phyloP scores from a whole-genome alignment of 1,140 invertebrate species.

The Pseudomyrmex flavicornis region DNA sequence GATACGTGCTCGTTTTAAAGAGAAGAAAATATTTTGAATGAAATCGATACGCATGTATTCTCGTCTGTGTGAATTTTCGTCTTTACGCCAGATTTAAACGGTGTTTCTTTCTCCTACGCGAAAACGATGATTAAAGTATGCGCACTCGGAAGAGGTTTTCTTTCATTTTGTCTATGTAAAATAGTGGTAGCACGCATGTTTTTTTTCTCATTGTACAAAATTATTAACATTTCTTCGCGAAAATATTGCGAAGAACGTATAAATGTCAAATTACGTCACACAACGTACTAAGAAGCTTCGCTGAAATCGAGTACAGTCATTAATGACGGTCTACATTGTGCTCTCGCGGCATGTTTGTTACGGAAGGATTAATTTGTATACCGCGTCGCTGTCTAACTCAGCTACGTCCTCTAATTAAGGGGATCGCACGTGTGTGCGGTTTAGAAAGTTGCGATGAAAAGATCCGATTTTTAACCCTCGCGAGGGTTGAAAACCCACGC shows the following conservation, averaged over 20 bases:
- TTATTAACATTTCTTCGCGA: not conserved
- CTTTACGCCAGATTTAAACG: conserved; percentile 17
- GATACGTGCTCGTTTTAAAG: conserved; percentile 5
- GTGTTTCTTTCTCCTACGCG: not conserved
- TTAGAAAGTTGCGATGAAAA: conserved; percentile 41
- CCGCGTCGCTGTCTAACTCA: conserved; percentile 36
- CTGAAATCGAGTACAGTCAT: conserved; percentile 24
- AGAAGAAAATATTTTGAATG: conserved; percentile 22
- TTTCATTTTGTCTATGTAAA: not conserved
- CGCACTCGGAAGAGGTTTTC: not conserved
- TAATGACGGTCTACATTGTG: conserved; percentile 44
- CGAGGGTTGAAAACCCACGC: conserved; percentile 30
- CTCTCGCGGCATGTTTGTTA: conserved; percentile 46
- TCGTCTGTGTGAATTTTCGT: not conserved
- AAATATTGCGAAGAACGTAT: not conserved
- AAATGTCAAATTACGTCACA: not conserved
- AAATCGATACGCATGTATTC: conserved; percentile 41
- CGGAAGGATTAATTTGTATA: conserved; percentile 49
- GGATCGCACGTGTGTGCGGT: conserved; percentile 36
- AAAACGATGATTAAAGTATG: conserved; percentile 19
- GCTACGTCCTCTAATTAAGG: conserved; percentile 50
- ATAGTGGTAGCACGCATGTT: not conserved
- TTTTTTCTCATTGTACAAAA: not conserved
- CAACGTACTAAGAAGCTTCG: not conserved
- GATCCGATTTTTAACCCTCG: conserved; percentile 17